Evolutionary conservation across 2,797 vertebrate genomes (phyloP).

Genomic region (Cynopterus sphinx): DNA sequence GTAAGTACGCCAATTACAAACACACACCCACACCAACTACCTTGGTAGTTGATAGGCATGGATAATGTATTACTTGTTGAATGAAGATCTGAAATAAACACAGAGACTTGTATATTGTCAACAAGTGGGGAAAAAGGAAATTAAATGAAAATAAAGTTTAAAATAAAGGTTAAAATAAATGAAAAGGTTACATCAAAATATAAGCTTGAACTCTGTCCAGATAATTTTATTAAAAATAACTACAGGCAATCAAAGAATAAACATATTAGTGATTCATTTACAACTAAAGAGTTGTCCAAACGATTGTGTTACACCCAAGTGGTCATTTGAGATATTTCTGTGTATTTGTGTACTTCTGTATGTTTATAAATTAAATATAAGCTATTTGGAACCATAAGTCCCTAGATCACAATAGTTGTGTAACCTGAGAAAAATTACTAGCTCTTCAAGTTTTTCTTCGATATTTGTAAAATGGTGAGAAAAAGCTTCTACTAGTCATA

Average conservation of each 20-base stretch:
- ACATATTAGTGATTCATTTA: background rate
- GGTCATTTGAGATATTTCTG: background rate
- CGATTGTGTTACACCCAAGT: background rate
- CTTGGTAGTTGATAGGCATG: background rate
- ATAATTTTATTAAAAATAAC: background rate
- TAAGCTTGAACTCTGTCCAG: background rate
- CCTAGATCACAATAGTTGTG: background rate
- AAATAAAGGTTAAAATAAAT: no score
- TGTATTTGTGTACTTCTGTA: background rate
- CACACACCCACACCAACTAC: background rate
- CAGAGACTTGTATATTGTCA: background rate
- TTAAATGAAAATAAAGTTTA: slow-evolving; percentile 19
- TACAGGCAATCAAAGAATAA: background rate
- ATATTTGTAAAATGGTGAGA: background rate
- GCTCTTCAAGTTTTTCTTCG: background rate
- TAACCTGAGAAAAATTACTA: background rate
- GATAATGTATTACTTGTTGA: background rate
- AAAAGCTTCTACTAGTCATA: background rate
- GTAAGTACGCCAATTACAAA: background rate
- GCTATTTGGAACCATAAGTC: background rate
- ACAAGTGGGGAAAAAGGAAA: background rate
- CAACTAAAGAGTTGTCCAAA: background rate
- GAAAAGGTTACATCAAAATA: background rate
- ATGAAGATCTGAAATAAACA: background rate
- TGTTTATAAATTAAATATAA: background rate